These are phyloP conservation scores for Todiramphus saurophagus DNA, from an alignment of 2,113 vertebrate genomes.

Conservation along the genomic window DNA sequence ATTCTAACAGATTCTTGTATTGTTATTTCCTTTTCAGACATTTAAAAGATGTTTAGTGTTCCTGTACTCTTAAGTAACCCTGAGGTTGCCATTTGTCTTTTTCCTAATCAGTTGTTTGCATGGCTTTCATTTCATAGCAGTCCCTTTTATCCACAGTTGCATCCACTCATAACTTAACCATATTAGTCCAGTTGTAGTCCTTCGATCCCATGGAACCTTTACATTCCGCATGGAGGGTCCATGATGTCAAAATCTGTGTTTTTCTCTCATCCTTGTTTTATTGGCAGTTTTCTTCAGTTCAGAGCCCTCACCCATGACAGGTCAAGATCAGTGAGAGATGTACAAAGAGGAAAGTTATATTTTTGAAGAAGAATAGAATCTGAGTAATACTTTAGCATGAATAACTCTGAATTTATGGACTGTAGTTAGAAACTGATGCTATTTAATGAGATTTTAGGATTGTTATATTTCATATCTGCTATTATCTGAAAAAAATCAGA, in stretches of 20 bases:
- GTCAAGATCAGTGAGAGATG: background rate
- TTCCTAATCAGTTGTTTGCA: background rate
- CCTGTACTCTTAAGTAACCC: background rate
- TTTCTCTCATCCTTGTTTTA: background rate
- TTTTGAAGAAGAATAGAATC: background rate
- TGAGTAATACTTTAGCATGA: background rate
- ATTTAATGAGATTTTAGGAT: background rate
- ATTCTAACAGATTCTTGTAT: background rate
- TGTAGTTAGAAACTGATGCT: background rate
- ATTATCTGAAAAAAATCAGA: background rate
- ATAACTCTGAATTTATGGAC: background rate
- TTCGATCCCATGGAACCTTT: background rate
- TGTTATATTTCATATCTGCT: background rate
- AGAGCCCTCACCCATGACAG: background rate
- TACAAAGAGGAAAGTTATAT: background rate
- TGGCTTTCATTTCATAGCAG: background rate
- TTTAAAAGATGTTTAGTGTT: background rate
- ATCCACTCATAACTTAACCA: background rate
- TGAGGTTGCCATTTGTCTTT: background rate
- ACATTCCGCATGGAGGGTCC: background rate
- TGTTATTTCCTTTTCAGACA: background rate
- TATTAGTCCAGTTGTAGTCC: background rate
- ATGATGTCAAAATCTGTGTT: background rate
- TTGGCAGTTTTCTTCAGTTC: background rate
- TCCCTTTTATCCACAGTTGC: background rate